Base-by-base conservation (phyloP, 64 coral and sea anemone genomes). In the Actinia tenebrosa region DNA sequence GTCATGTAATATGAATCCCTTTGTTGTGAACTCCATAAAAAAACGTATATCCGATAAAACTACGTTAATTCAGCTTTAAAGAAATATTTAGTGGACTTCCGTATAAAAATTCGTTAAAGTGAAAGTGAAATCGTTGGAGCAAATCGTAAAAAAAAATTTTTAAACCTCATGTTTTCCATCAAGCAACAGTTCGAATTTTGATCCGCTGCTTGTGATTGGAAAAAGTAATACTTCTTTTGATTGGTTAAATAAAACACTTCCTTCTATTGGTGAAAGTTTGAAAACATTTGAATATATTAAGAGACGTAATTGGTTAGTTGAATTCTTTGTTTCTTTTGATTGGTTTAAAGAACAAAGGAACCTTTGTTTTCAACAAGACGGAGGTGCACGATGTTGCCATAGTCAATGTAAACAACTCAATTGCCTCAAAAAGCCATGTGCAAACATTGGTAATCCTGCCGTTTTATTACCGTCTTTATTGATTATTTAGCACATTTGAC, bases 371-470 rank as follows among this genome's bases (percentile, higher is more conserved):
- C 47, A 50, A 50, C 4, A 58, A 66, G 63, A 23, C 19, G 10
- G 19, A n/a, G 2, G 61, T 7, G 66, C 9, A 71, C 0, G 30
- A 37, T 69, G 69, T 75, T 75, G 26, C 69, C 69, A 75, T 75
- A 75, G 69, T 30, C 27, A 43, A 42, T 75, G 26, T 75, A 75
- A 75, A 75, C 69, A 75, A 75, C 26, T 42, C 1, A 75, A 75
- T 43, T 75, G 27, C 27, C 7, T 75, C 69, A 42, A 53, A 63
- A 85, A 85, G 22, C 83, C 83, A 64, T 85, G 83, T 85, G 83
- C 83, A 85, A 85, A 85, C 83, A 85, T 47, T 81, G 17, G 27
- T 81, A 22, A 81, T 81, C 69, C 79, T 50, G 79, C 79, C 53
- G 79, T 81, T 45, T 81, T 81, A 53, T 81, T 81, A 81, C 22